Percentiles rank a stretch among this genome's conserved stretches.
Conservation (phyloP, 2,113 vertebrate species). For the Plecturocebus donacophilus region DNA sequence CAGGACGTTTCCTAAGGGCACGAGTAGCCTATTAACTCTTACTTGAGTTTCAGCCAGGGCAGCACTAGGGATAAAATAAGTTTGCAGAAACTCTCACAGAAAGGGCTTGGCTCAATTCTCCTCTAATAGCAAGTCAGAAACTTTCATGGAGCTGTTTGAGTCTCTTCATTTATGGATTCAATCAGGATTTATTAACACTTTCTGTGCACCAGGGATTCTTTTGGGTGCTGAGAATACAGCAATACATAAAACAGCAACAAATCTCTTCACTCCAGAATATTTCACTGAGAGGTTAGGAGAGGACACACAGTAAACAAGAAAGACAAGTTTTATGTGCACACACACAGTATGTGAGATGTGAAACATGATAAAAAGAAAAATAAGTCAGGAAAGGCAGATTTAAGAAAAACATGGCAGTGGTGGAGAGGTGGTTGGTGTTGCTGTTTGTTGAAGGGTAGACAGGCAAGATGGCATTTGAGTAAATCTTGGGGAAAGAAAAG, state of each 20-base stretch:
- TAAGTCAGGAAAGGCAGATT: background rate
- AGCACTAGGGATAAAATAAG: background rate
- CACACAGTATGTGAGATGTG: background rate
- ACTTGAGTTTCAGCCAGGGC: background rate
- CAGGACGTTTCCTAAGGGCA: conserved; percentile 17
- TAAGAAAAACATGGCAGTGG: background rate
- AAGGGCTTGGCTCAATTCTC: background rate
- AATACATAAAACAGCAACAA: background rate
- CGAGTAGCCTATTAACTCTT: background rate
- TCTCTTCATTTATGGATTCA: background rate
- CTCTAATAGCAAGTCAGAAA: background rate
- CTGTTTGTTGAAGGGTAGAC: background rate
- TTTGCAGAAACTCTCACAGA: background rate
- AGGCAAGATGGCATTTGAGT: background rate
- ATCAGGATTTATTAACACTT: background rate
- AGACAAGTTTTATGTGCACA: background rate
- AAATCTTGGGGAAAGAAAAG: background rate
- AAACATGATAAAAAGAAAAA: background rate
- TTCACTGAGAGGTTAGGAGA: background rate
- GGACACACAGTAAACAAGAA: background rate
- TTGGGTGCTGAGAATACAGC: background rate
- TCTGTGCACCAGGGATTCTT: background rate
- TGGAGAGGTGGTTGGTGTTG: background rate
- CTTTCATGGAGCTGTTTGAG: background rate
- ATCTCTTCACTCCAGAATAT: background rate